Evolutionary conservation across 2,113 vertebrate species (phyloP), one percentile per base, ranked within the genome.

Genomic region (Gavialis gangeticus): DNA sequence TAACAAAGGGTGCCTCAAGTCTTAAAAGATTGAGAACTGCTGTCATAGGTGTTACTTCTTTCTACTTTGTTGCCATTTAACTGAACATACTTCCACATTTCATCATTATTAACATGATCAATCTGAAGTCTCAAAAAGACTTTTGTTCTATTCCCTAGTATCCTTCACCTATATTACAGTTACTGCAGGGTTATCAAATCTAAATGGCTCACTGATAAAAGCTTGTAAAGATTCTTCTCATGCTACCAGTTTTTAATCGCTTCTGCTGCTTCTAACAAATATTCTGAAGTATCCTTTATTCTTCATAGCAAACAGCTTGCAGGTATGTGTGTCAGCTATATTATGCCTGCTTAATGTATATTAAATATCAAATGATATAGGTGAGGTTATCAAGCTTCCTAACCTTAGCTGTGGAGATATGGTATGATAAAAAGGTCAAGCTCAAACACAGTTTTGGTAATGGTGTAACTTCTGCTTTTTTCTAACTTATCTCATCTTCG

Each of bases 361-460:
- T 54, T 73, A 58, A 19, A 13, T 87, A 63, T 15, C 64, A 64
- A 60, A 79, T 11, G 19, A 30, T 8, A 63, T 5, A 30, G 19
- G 7, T 22, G 13, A 73, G 79, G 54, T 34, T 37, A 54, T 1
- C 13, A 37, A 71, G 19, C 16, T 69, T 69, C 18, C n/a, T 69
- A 10, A 34, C 18, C n/a, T 69, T 2, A 81, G 25, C 30, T 76
- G 34, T 10, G 27, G 2, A 66, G 62, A 79, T 76, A 71, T 46
- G 2, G 14, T 10, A 6, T 5, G 55, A 75, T 12, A 8, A 87
- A 58, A 30, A 30, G 17, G 1, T 18, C 88, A 77, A 81, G 24
- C 10, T 81, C 7, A 0, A 0, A 12, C 3, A 0, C 10, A 54
- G 34, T 73, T 12, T 22, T 13, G 59, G 69, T 12, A 63, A 77